phyloP scores from a whole-genome alignment of 2,113 vertebrate genomes.

The Formicarius rufipectus region DNA sequence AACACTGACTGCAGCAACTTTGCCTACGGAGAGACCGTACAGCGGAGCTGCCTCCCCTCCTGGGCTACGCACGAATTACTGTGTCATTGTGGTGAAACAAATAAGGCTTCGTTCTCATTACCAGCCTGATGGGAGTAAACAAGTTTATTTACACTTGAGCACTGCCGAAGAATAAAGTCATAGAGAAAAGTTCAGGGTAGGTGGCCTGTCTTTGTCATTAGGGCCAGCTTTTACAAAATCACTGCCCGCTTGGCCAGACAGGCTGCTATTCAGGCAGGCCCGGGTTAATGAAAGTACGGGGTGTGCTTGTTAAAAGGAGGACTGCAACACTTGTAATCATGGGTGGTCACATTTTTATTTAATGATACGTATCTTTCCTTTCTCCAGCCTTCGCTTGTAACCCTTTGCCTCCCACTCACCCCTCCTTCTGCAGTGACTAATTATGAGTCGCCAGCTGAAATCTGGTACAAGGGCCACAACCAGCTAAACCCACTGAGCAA shows the following conservation, averaged over 20 bases:
- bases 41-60: conserved; percentile 26
- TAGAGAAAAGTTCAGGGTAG: conserved; percentile 70
- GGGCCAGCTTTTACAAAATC: conserved; percentile 57
- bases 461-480: not conserved
- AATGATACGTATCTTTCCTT: conserved; percentile 61
- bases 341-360: conserved; percentile 75
- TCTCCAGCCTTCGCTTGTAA: conserved; percentile 16
- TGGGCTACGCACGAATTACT: conserved; percentile 61
- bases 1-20: conserved; percentile 38
- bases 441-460: not conserved
- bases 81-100: conserved; percentile 71
- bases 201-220: conserved; percentile 68
- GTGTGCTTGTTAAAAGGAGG: conserved; percentile 65
- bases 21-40: conserved; percentile 4
- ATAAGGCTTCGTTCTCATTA: conserved; percentile 75
- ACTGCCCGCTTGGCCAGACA: conserved; percentile 45
- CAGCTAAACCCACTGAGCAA: not conserved
- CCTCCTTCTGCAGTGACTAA: not conserved
- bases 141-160: conserved; percentile 78
- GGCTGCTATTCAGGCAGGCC: conserved; percentile 67
- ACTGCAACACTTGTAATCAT: conserved; percentile 59
- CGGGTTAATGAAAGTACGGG: conserved; percentile 66
- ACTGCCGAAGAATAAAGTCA: conserved; percentile 73
- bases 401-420: conserved; percentile 8
- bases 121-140: conserved; percentile 75